Evolutionary conservation across 1,140 invertebrate species (phyloP).

Genomic region (Pteromalus puparum): DNA sequence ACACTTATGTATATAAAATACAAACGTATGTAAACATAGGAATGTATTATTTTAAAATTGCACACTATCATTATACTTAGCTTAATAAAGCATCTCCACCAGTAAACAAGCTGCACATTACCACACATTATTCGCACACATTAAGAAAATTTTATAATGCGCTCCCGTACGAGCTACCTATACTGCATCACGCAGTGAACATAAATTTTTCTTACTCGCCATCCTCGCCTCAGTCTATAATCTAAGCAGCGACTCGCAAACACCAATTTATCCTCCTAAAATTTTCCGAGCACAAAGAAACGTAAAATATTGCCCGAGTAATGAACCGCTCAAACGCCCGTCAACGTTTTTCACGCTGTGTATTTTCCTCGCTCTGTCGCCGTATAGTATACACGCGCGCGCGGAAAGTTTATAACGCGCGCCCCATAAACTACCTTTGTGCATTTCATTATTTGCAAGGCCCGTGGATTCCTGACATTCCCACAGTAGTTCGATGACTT

Average conservation of each 20-base stretch:
- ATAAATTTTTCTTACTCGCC: slow-evolving; percentile 1
- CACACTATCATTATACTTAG: neutral
- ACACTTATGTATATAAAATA: too few relatives aligned
- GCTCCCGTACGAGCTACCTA: neutral
- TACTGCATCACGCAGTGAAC: neutral
- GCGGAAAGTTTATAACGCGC: slow-evolving; percentile 23
- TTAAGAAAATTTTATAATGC: neutral
- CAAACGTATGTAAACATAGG: too few relatives aligned
- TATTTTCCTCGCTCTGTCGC: neutral
- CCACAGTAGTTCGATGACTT: slow-evolving; percentile 35
- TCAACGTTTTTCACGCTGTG: neutral
- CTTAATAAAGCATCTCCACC: neutral
- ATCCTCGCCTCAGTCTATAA: neutral
- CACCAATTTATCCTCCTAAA: slow-evolving; percentile 1
- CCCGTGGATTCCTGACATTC: slow-evolving; percentile 27
- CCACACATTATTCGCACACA: neutral
- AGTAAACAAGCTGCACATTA: neutral
- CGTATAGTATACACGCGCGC: neutral
- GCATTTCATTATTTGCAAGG: slow-evolving; percentile 27
- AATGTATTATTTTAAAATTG: neutral
- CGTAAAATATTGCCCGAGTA: neutral
- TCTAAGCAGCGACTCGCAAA: neutral
- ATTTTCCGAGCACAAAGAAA: neutral
- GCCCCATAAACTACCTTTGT: slow-evolving; percentile 12
- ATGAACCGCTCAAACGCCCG: neutral